These are phyloP conservation scores for Falco concolor DNA, from an alignment of 2,797 vertebrate genomes.

Conservation along the genomic window DNA sequence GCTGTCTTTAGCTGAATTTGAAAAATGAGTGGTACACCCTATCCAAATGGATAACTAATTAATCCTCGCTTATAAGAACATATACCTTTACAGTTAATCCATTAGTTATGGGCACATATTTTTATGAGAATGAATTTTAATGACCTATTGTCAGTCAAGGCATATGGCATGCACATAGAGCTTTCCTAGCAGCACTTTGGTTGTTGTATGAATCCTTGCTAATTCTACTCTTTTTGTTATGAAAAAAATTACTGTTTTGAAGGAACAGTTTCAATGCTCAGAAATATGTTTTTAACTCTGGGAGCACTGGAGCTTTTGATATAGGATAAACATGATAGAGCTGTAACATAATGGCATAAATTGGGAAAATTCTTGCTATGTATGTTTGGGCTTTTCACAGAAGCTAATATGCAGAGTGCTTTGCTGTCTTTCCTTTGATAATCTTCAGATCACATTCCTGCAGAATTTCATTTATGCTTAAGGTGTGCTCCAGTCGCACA, in stretches of 20 bases:
- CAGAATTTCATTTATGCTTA: background rate
- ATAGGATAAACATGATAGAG: background rate
- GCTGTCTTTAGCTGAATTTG: constrained; percentile 63
- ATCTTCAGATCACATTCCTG: background rate
- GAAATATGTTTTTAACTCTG: background rate
- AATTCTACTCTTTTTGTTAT: background rate
- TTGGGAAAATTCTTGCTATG: background rate
- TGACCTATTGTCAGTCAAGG: constrained; percentile 64
- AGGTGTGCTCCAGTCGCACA: background rate
- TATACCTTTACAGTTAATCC: constrained; percentile 67
- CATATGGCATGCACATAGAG: background rate
- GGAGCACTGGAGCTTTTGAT: background rate
- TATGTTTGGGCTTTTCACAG: background rate
- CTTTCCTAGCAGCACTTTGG: background rate
- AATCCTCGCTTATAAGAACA: constrained; percentile 61
- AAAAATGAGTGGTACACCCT: constrained; percentile 54
- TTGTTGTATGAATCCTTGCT: background rate
- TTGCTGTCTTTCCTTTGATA: background rate
- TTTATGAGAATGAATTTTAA: constrained; percentile 69
- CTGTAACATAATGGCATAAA: background rate
- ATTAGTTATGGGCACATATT: constrained; percentile 64
- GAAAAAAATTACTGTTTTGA: background rate
- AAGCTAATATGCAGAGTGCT: background rate
- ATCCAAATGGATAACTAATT: constrained; percentile 62
- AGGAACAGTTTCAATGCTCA: background rate